Evolutionary conservation across 2,888 invertebrate species (phyloP).

Genomic region (Bugulina stolonifera): DNA sequence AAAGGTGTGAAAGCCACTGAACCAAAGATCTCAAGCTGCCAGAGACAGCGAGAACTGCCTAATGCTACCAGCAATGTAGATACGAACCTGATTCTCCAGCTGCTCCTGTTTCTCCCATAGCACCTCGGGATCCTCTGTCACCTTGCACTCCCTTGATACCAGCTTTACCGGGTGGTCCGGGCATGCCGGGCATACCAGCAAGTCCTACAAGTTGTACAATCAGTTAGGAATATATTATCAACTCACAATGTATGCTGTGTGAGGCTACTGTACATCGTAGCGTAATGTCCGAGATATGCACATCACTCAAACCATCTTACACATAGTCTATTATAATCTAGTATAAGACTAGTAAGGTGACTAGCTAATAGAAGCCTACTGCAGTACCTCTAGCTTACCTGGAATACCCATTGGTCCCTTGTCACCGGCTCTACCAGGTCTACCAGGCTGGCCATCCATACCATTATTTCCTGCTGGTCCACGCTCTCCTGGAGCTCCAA

Average conservation of each 20-base stretch:
- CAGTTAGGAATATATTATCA: background rate
- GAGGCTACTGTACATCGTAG: too few relatives aligned
- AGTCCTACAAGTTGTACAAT: conserved; percentile 6
- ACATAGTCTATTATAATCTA: too few relatives aligned
- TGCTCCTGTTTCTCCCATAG: conserved; percentile 29
- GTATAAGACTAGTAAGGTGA: too few relatives aligned
- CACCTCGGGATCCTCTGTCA: conserved; percentile 29
- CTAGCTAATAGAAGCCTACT: too few relatives aligned
- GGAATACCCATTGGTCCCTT: conserved; percentile 23
- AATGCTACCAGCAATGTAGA: too few relatives aligned
- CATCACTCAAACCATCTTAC: too few relatives aligned
- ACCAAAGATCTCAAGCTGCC: too few relatives aligned
- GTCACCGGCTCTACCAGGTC: conserved; percentile 24
- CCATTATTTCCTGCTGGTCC: conserved; percentile 26
- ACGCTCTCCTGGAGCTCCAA: conserved; percentile 27
- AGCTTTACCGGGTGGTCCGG: conserved; percentile 27
- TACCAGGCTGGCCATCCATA: conserved; percentile 28
- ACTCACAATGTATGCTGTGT: background rate
- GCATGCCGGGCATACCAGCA: conserved; percentile 23
- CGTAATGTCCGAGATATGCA: too few relatives aligned
- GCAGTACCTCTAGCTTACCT: conserved; percentile 26
- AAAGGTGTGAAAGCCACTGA: too few relatives aligned
- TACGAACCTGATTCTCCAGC: conserved; percentile 27
- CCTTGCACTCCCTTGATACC: conserved; percentile 31
- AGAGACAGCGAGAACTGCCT: too few relatives aligned